Base-by-base conservation (phyloP, 2,888 invertebrate genomes). In the Nymphalis c-album region DNA sequence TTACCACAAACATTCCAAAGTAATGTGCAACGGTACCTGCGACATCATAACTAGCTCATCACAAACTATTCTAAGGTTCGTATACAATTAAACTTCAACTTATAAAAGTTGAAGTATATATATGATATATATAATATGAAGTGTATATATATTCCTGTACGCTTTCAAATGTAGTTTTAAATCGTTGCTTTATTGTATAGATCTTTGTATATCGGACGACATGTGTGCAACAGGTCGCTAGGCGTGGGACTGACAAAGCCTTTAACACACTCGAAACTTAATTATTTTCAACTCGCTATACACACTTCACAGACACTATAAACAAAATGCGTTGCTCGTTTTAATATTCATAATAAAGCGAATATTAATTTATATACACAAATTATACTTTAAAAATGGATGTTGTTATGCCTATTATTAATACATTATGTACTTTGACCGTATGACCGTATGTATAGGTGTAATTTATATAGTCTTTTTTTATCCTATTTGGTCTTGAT, bases 151-250 rank as follows among this genome's bases (percentile, higher is more conserved):
- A 48, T 18, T 48, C 18, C 0, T 18, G 7, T 48, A 48, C 4
- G 18, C n/a, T 18, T 17, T 48, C 7, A 7, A 17, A 48, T 0
- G 17, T n/a, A 7, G 26, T 31, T n/a, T 48, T 16, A 48, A 48
- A n/a, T n/a, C 35, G 7, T 7, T 46, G 26, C 26, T 26, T n/a
- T 46, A 13, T 40, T 13, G 2, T 40, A 10, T 31, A 47, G 8
- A 48, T 6, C 1, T 50, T 18, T 48, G 47, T 35, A 13, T 47
- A 13, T 47, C 22, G 45, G 26, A 40, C 58, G n/a, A 62, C 53
- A 57, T 63, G 60, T 63, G 64, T 46, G 71, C 71, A 71, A 71
- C 71, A 69, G 71, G 71, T 71, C 67, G 60, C 47, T 40, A 58
- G 53, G 48, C 60, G 59, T 63, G 53, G 55, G 50, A 61, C 69